These are phyloP conservation scores for Syngnathus floridae DNA, from an alignment of 2,113 vertebrate genomes.

Conservation along the genomic window DNA sequence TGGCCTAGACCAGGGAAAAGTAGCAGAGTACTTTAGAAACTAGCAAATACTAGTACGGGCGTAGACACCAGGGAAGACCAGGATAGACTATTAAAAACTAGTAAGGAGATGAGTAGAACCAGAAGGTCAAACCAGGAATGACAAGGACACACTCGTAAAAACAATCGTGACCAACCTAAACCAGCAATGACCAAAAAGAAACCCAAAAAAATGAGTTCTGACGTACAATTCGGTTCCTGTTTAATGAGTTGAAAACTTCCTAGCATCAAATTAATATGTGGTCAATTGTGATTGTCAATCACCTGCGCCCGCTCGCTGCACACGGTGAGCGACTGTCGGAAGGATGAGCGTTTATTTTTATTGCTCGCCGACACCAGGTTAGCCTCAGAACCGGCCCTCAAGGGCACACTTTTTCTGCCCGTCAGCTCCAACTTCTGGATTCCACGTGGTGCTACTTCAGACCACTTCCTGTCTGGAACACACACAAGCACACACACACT, in stretches of 20 bases:
- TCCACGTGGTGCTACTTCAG: slow-evolving; percentile 53
- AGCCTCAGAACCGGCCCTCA: slow-evolving; percentile 74
- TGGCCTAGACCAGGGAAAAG: slow-evolving; percentile 46
- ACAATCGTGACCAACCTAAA: slow-evolving; percentile 42
- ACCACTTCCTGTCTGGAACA: slow-evolving; percentile 52
- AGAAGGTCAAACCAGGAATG: neutral
- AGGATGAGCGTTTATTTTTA: slow-evolving; percentile 68
- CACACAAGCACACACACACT: neutral
- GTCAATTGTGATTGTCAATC: neutral
- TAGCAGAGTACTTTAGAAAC: neutral
- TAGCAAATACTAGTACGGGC: neutral
- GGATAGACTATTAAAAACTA: neutral
- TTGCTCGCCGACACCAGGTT: slow-evolving; percentile 66
- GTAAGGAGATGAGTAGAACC: neutral
- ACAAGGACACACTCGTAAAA: neutral
- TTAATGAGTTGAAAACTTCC: neutral
- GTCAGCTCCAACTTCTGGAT: slow-evolving; percentile 72
- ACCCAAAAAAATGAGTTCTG: too few species aligned
- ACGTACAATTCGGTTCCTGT: too few species aligned
- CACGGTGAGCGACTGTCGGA: slow-evolving; percentile 69
- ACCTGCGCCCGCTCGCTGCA: slow-evolving; percentile 73
- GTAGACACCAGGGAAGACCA: neutral
- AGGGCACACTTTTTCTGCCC: slow-evolving; percentile 41
- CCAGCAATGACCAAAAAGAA: neutral
- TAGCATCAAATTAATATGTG: neutral